These are phyloP conservation scores for Thaleichthys pacificus DNA, from an alignment of 2,797 vertebrate species.

Conservation along the genomic window DNA sequence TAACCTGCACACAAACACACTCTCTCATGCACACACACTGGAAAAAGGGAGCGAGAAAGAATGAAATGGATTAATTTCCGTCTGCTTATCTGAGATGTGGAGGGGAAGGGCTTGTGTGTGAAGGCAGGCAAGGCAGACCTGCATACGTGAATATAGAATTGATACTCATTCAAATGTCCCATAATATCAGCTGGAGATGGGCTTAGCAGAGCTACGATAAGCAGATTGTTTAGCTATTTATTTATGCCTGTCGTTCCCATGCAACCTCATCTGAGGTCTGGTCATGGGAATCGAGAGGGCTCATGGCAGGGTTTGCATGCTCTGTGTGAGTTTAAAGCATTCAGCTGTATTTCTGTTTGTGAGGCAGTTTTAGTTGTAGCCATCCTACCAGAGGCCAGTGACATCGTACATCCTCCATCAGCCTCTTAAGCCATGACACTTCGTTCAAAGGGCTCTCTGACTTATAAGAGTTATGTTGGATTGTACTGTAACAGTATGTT, in stretches of 20 bases:
- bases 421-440: not conserved
- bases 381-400: not conserved
- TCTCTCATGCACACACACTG: not conserved
- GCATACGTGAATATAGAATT: constrained; percentile 9
- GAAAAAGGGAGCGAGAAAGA: not conserved
- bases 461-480: not conserved
- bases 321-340: not conserved
- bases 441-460: not conserved
- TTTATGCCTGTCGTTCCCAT: constrained; percentile 3
- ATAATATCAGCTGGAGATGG: not conserved
- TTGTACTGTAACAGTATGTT: not conserved
- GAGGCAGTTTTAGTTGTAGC: constrained; percentile 5
- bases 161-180: constrained; percentile 15
- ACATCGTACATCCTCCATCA: not conserved
- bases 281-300: constrained; percentile 1
- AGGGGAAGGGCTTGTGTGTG: not conserved
- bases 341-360: constrained; percentile 15
- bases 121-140: constrained; percentile 6
- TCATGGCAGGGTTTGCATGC: constrained; percentile 4
- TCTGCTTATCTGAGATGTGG: constrained; percentile 12
- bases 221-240: constrained; percentile 11
- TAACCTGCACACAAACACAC: not conserved
- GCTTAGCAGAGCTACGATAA: constrained; percentile 6
- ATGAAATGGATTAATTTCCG: constrained; percentile 1
- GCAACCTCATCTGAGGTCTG: not conserved